Percentiles rank a stretch among this genome's conserved stretches.
These are phyloP conservation scores for Nephotettix cincticeps DNA, from an alignment of 1,140 invertebrate genomes.

Conservation along the genomic window DNA sequence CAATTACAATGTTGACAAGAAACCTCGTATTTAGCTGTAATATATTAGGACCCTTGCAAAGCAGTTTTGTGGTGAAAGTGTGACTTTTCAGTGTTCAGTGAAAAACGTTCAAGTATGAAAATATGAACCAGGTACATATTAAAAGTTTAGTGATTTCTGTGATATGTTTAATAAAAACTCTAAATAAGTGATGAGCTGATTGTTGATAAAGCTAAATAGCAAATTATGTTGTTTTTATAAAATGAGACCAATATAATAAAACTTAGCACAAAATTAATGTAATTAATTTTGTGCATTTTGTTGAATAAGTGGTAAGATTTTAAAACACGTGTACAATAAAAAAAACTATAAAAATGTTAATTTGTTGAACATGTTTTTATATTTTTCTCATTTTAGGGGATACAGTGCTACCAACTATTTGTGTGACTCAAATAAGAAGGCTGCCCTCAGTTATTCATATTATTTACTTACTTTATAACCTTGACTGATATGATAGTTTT, in stretches of 20 bases:
- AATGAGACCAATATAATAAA: conserved; percentile 20
- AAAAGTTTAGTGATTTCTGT: conserved; percentile 23
- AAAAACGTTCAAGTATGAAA: no score
- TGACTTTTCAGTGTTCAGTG: no score
- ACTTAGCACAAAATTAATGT: conserved; percentile 8
- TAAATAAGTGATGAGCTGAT: conserved; percentile 4
- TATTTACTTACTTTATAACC: no score
- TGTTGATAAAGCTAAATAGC: conserved; percentile 1
- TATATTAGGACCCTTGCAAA: neutral
- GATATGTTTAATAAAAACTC: conserved; percentile 25
- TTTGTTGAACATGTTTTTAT: neutral
- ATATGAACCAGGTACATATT: neutral
- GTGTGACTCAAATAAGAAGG: neutral
- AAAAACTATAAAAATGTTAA: neutral
- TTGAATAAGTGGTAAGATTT: conserved; percentile 14
- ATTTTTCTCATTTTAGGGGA: neutral
- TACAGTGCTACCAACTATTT: no score
- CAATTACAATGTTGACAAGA: neutral
- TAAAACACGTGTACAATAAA: conserved; percentile 6
- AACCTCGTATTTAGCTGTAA: neutral
- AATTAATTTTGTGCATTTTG: conserved; percentile 10
- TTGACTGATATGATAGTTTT: no score
- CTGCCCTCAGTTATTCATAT: neutral
- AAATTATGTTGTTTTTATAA: conserved; percentile 16
- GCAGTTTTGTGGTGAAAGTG: no score